Conservation (phyloP, 2,888 invertebrate species). For the Heliconius erato region DNA sequence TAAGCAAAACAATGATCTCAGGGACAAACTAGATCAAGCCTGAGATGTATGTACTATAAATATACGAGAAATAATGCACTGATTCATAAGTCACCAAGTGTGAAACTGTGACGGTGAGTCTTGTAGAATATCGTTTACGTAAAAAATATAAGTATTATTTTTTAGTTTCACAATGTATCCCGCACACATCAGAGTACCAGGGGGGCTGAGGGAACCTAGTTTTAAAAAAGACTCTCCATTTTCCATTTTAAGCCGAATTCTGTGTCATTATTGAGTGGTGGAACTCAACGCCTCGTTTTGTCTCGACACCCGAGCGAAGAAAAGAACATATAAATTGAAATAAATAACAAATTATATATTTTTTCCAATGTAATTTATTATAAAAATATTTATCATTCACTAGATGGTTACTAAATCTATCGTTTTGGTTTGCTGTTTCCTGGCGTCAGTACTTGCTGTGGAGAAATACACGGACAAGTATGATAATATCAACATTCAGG, state of each 20-base stretch:
- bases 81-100: constrained; percentile 68
- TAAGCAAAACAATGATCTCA: constrained; percentile 66
- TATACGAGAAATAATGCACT: constrained; percentile 62
- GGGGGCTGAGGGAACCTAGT: too few relatives aligned
- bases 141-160: not conserved
- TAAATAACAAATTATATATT: not conserved
- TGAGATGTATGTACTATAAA: constrained; percentile 68
- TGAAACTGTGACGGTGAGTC: constrained; percentile 34
- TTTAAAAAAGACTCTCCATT: too few relatives aligned
- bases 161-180: too few relatives aligned
- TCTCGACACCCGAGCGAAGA: too few relatives aligned
- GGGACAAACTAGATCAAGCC: constrained; percentile 75
- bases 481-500: constrained; percentile 89
- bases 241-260: too few relatives aligned
- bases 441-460: constrained; percentile 45
- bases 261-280: too few relatives aligned
- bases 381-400: constrained; percentile 17
- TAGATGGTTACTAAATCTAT: constrained; percentile 53
- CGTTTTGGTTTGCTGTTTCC: constrained; percentile 50
- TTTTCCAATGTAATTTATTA: not conserved
- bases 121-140: not conserved
- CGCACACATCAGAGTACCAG: too few relatives aligned
- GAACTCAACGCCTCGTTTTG: too few relatives aligned
- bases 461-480: constrained; percentile 87
- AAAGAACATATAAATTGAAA: too few relatives aligned